phyloP scores from a whole-genome alignment of 2,888 invertebrate genomes.

The Ischnura elegans region DNA sequence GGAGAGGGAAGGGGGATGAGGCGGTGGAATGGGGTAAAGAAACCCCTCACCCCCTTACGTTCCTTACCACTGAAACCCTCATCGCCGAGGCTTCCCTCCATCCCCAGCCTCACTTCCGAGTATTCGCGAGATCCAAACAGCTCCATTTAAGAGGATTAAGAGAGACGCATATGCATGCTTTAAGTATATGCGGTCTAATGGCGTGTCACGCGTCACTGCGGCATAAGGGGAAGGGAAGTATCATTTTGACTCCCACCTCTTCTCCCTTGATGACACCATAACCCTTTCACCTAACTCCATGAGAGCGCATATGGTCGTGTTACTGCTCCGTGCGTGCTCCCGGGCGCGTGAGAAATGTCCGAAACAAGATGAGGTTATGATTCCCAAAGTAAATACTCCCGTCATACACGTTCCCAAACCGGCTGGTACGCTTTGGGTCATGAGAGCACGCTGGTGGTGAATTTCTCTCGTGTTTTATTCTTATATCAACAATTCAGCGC shows the following conservation, averaged over 20 bases:
- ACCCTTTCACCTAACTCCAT: slow-evolving; percentile 10
- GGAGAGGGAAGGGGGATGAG: background rate
- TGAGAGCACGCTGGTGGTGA: no score
- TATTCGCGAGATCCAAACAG: background rate
- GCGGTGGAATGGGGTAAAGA: background rate
- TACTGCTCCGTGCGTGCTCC: background rate
- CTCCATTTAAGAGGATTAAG: slow-evolving; percentile 38
- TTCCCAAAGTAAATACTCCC: no score
- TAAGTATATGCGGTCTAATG: slow-evolving; percentile 26
- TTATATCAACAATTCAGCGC: no score
- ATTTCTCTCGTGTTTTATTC: no score
- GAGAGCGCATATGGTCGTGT: slow-evolving; percentile 68
- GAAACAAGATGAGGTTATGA: background rate
- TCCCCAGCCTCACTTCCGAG: background rate
- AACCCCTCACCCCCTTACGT: background rate
- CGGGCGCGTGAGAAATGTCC: background rate
- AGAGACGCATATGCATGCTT: slow-evolving; percentile 30
- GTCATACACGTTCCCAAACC: no score
- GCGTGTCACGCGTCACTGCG: background rate
- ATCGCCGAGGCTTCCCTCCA: background rate
- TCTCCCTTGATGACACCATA: background rate
- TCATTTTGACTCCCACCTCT: no score
- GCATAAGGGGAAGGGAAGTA: background rate
- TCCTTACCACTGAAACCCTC: background rate
- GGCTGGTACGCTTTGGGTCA: no score